These are phyloP conservation scores for Ecdyonurus torrentis DNA, from an alignment of 2,888 invertebrate species.

Conservation along the genomic window DNA sequence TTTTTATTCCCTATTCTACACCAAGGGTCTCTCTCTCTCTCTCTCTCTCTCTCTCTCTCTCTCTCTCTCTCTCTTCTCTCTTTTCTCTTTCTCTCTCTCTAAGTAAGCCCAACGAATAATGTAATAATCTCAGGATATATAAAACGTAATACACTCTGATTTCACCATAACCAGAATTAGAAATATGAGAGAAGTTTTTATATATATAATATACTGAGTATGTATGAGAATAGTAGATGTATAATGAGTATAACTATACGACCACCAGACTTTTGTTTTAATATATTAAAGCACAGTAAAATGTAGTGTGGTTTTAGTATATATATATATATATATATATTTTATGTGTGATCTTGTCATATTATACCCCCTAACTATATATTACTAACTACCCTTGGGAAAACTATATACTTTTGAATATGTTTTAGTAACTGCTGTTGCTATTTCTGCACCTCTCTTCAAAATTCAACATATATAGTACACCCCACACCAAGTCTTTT, in stretches of 20 bases:
- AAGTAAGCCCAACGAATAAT: background rate
- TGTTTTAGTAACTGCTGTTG: no score
- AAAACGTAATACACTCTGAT: background rate
- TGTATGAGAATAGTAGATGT: background rate
- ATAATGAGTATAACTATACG: no score
- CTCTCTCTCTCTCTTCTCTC: background rate
- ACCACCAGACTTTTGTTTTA: no score
- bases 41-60: background rate
- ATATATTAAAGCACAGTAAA: background rate
- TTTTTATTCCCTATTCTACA: background rate
- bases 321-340: no score
- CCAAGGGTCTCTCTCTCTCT: background rate
- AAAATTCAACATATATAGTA: no score
- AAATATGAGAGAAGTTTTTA: no score
- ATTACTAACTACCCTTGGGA: background rate
- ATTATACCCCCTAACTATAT: no score
- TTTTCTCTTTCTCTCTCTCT: background rate
- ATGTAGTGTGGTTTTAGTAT: no score
- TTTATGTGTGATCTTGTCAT: no score
- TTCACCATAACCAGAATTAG: background rate
- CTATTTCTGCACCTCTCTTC: no score
- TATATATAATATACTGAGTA: no score
- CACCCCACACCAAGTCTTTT: no score
- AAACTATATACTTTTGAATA: background rate
- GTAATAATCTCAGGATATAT: background rate